Evolutionary conservation across 2,888 invertebrate genomes (phyloP).

Genomic region (Mesopsocus fuscifrons): DNA sequence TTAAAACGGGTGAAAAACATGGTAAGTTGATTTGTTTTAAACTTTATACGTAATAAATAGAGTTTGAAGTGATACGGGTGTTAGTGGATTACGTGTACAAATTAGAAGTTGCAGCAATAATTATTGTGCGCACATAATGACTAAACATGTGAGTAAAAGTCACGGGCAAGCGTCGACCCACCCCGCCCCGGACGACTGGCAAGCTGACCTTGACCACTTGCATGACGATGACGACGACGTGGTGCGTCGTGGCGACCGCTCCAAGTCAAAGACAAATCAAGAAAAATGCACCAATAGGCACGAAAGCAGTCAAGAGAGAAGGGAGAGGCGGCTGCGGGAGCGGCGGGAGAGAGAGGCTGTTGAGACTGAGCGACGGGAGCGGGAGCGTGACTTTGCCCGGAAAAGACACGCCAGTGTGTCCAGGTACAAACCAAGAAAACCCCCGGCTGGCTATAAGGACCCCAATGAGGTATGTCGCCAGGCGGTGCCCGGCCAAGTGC

Average conservation of each 20-base stretch:
- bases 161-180: background rate
- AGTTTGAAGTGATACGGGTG: too few relatives aligned
- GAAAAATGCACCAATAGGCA: background rate
- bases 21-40: too few relatives aligned
- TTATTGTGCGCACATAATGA: background rate
- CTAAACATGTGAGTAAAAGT: background rate
- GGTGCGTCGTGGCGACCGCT: background rate
- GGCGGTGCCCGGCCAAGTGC: constrained; percentile 2
- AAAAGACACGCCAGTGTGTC: background rate
- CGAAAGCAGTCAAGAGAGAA: background rate
- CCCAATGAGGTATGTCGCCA: constrained; percentile 5
- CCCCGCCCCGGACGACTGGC: background rate
- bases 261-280: background rate
- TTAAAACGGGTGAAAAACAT: too few relatives aligned
- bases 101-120: background rate
- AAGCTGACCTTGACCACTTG: background rate
- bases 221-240: background rate
- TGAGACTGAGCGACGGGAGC: constrained; percentile 1
- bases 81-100: too few relatives aligned
- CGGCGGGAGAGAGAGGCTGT: constrained; percentile 5
- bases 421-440: constrained; percentile 7
- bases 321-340: background rate
- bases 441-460: constrained; percentile 7
- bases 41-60: too few relatives aligned
- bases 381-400: background rate